Evolutionary conservation across 2,888 invertebrate genomes (phyloP).

Genomic region (Acheta domesticus): DNA sequence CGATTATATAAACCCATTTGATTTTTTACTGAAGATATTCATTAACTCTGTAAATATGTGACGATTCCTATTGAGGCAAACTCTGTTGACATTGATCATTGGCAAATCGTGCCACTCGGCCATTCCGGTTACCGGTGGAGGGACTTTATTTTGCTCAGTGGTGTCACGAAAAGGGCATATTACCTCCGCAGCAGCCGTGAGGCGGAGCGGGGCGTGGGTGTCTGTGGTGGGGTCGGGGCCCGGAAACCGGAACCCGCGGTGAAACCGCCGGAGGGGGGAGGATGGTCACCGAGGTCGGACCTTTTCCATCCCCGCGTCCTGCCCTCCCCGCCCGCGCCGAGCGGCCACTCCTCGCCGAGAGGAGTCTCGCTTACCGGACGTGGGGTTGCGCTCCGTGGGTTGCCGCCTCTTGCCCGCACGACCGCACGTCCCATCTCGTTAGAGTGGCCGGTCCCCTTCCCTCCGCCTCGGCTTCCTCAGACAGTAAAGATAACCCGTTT

Average conservation of each 20-base stretch:
- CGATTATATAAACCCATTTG: no score
- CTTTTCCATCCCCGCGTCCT: not conserved
- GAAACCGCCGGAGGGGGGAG: not conserved
- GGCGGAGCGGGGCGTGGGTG: not conserved
- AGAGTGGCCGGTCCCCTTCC: not conserved
- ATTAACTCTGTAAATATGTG: no score
- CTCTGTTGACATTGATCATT: no score
- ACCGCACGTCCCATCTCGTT: conserved; percentile 18
- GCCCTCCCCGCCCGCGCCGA: not conserved
- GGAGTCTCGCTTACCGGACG: conserved; percentile 18
- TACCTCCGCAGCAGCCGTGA: not conserved
- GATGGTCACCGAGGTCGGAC: not conserved
- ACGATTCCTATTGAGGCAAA: no score
- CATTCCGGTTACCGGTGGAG: no score
- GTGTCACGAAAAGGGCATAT: no score
- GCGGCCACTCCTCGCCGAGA: not conserved
- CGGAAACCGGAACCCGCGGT: conserved; percentile 9
- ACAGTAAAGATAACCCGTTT: not conserved
- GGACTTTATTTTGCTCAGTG: no score
- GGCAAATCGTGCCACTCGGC: no score
- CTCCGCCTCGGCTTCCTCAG: not conserved
- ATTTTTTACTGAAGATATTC: no score
- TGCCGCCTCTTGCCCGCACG: not conserved
- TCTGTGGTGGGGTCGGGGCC: not conserved
- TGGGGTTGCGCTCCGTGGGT: not conserved